phyloP scores from a whole-genome alignment of 2,113 vertebrate species.

The Calidris pugnax region DNA sequence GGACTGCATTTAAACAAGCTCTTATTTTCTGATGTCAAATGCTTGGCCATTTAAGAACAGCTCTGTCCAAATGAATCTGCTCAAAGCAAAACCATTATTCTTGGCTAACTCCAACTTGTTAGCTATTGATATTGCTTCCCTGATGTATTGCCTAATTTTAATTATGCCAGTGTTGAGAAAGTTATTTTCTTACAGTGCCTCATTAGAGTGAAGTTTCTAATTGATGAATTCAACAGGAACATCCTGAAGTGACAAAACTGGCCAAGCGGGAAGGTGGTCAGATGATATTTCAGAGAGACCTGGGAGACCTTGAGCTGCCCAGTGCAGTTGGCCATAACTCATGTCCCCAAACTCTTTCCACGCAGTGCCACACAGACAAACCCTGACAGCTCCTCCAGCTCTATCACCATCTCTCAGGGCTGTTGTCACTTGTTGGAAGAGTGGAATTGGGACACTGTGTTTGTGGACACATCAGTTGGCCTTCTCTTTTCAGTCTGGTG shows the following conservation, averaged over 20 bases:
- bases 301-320: not conserved
- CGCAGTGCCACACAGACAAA: not conserved
- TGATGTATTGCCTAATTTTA: conserved; percentile 35
- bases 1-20: not conserved
- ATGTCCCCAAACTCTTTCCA: not conserved
- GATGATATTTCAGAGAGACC: not conserved
- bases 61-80: not conserved
- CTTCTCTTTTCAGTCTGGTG: not conserved
- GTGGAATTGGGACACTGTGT: not conserved
- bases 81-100: not conserved
- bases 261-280: not conserved
- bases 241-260: not conserved
- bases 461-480: not conserved
- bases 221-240: not conserved
- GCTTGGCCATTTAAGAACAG: not conserved
- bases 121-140: not conserved
- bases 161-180: not conserved
- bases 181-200: not conserved
- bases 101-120: not conserved
- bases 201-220: not conserved
- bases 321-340: not conserved
- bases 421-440: not conserved
- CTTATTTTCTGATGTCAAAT: not conserved
- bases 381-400: not conserved
- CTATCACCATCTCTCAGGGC: not conserved